Percentiles rank a stretch among this genome's conserved stretches.
These are phyloP conservation scores for Australoheros facetus DNA, from an alignment of 2,797 vertebrate species.

Conservation along the genomic window DNA sequence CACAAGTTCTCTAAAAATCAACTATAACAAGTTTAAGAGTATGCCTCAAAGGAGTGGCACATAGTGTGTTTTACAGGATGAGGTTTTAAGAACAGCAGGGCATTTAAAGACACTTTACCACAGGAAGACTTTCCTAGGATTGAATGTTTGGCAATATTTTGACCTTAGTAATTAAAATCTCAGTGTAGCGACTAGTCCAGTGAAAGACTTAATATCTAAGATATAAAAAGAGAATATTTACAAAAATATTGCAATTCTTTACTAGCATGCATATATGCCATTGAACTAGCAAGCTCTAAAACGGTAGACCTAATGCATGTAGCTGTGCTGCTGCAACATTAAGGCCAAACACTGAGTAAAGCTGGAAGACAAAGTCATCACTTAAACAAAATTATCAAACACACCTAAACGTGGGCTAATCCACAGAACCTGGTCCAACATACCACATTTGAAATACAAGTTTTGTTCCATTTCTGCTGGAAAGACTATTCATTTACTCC, in stretches of 20 bases:
- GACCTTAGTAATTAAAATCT: conserved; percentile 29
- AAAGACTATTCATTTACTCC: conserved; percentile 11
- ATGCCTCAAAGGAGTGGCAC: conserved; percentile 5
- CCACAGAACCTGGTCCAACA: conserved; percentile 27
- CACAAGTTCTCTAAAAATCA: conserved; percentile 12
- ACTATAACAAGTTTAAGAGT: conserved; percentile 26
- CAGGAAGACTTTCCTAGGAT: conserved; percentile 28
- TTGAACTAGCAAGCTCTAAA: conserved; percentile 20
- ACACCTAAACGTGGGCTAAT: not conserved
- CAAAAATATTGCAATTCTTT: conserved; percentile 57
- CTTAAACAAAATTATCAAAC: not conserved
- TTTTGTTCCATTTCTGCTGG: conserved; percentile 11
- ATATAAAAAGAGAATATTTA: conserved; percentile 48
- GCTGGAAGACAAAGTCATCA: conserved; percentile 29
- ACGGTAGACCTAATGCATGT: conserved; percentile 18
- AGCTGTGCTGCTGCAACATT: conserved; percentile 38
- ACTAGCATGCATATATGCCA: conserved; percentile 24
- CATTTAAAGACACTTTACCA: conserved; percentile 42
- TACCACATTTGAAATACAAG: conserved; percentile 26
- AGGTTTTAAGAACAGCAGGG: conserved; percentile 28
- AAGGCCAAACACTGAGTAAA: conserved; percentile 39
- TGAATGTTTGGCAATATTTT: conserved; percentile 51
- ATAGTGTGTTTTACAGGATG: not conserved
- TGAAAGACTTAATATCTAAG: conserved; percentile 41
- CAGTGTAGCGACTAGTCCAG: conserved; percentile 77